These are phyloP conservation scores for Vandiemenella viatica DNA, from an alignment of 2,888 invertebrate genomes.

Conservation along the genomic window DNA sequence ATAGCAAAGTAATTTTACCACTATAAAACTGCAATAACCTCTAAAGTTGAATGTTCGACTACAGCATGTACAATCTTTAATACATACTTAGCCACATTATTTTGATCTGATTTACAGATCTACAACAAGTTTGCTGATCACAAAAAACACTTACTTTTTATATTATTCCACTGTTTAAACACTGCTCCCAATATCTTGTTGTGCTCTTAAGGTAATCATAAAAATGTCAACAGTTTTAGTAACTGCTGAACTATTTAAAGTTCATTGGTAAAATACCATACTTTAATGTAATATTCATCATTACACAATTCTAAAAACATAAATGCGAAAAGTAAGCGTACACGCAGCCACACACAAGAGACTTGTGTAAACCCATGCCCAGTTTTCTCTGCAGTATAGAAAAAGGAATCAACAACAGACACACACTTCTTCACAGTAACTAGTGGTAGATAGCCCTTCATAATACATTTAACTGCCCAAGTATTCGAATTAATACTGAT, in stretches of 20 bases:
- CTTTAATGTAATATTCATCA: conserved; percentile 16
- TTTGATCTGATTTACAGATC: conserved; percentile 9
- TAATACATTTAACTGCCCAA: conserved; percentile 1
- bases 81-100: too few species aligned
- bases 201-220: conserved; percentile 10
- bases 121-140: conserved; percentile 11
- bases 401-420: conserved; percentile 6
- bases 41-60: too few species aligned
- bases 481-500: conserved; percentile 6
- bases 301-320: conserved; percentile 33
- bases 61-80: too few species aligned
- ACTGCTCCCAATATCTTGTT: conserved; percentile 2
- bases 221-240: conserved; percentile 3
- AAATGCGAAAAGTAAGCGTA: conserved; percentile 22
- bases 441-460: neutral
- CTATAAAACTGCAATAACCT: too few species aligned
- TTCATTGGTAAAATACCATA: conserved; percentile 16
- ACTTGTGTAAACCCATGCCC: conserved; percentile 15
- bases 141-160: conserved; percentile 14
- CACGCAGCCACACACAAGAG: conserved; percentile 10
- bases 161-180: conserved; percentile 10
- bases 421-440: conserved; percentile 3
- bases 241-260: conserved; percentile 1
- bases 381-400: conserved; percentile 9
- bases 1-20: too few species aligned